Base-by-base conservation (phyloP, 2,797 vertebrate species). In the Loris lydekkerianus region DNA sequence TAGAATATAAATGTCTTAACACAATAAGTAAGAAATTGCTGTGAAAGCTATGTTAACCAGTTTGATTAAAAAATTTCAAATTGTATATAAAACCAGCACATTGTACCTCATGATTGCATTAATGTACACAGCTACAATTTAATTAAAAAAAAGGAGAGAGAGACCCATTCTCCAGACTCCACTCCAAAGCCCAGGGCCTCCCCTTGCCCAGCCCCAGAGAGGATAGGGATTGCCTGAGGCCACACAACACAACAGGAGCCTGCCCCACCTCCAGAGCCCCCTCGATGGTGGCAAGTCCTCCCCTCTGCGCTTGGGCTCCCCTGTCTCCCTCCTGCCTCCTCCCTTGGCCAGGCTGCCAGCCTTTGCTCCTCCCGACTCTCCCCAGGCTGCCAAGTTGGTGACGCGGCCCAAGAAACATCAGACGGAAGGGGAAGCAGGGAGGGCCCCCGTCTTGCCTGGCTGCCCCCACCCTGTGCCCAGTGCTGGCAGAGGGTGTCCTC, bases 371-470 rank as follows among this genome's bases (percentile, higher is more conserved):
- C 76, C 67, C 5, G 0, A 5, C 7, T 53, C 43, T 56, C 72
- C 63, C 0, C 18, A 65, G 87, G 34, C 60, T 11, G 76, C 87
- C 23, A 29, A 65, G 83, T 31, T 15, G 46, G 87, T 25, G 83
- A 82, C 10, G 8, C 2, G 4, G 27, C 84, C 91, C 17, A 4
- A 67, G 25, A 37, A 67, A 18, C 78, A 6, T 27, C 70, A 5
- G 70, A 70, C 82, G 77, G 70, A 67, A 53, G 34, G 84, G 63
- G 83, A 65, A 61, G 34, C 53, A 1, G 88, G 87, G 67, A 43
- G 40, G 82, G 37, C 56, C 58, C 34, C 58, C 3, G 29, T 73
- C 49, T 9, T 8, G 3, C 65, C 69, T 11, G 17, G 75, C 23
- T 8, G 11, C 65, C 90, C 73, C 80, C 23, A 14, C 82, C n/a